These are phyloP conservation scores for Chirona hameri DNA, from an alignment of 2,888 invertebrate genomes.

Conservation along the genomic window DNA sequence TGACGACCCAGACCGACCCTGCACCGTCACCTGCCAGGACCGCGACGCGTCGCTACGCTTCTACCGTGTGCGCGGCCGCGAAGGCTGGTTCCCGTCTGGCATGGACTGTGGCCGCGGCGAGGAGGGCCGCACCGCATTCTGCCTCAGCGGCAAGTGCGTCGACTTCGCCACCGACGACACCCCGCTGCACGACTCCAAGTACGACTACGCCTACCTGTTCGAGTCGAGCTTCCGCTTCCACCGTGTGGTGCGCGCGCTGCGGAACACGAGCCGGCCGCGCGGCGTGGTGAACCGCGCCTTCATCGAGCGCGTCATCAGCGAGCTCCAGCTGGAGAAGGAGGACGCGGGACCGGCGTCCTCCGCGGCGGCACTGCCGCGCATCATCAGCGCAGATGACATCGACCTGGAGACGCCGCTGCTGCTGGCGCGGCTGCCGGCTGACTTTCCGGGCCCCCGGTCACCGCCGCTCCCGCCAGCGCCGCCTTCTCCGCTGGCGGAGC, in stretches of 20 bases:
- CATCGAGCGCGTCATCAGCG: background rate
- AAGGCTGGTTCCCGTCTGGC: slow-evolving; percentile 82
- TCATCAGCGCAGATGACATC: slow-evolving; percentile 9
- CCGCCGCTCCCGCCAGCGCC: background rate
- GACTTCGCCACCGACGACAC: slow-evolving; percentile 39
- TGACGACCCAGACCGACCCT: slow-evolving; percentile 77
- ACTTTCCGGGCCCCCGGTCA: background rate
- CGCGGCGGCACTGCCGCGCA: background rate
- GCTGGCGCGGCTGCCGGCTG: background rate
- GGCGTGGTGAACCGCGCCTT: background rate
- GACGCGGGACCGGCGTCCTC: background rate
- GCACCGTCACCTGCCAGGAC: slow-evolving; percentile 78
- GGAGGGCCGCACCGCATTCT: slow-evolving; percentile 61
- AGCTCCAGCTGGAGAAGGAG: background rate
- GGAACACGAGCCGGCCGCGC: background rate
- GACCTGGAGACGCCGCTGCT: slow-evolving; percentile 12
- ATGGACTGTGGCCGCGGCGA: slow-evolving; percentile 62
- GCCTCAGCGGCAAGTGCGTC: slow-evolving; percentile 71
- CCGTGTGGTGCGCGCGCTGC: background rate
- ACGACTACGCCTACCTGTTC: slow-evolving; percentile 28
- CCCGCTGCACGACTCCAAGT: slow-evolving; percentile 36
- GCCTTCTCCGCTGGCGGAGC: background rate
- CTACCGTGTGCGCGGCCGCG: slow-evolving; percentile 77
- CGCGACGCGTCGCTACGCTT: slow-evolving; percentile 69
- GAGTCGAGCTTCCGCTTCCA: slow-evolving; percentile 10